Evolutionary conservation across 2,113 vertebrate genomes (phyloP).

Genomic region (Heteronetta atricapilla): DNA sequence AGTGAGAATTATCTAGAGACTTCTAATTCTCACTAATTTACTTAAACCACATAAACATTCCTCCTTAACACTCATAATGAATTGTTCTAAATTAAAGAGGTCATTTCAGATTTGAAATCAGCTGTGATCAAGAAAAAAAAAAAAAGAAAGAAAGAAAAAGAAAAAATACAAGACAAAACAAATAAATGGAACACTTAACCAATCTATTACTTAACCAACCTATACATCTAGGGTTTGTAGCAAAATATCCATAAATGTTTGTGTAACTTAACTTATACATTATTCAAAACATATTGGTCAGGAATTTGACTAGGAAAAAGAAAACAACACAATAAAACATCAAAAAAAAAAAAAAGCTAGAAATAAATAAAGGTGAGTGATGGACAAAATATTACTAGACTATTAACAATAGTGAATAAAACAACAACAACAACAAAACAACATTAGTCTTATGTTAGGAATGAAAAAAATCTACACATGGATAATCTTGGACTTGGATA

Average conservation of each 20-base stretch:
- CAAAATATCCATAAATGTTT: background rate
- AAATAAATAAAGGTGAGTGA: background rate
- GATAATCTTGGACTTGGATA: background rate
- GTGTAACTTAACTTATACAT: background rate
- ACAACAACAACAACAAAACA: background rate
- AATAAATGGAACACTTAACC: background rate
- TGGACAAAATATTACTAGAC: background rate
- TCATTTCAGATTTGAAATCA: slow-evolving; percentile 26
- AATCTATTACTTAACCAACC: background rate
- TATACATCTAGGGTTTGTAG: background rate
- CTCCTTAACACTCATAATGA: slow-evolving; percentile 10
- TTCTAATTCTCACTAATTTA: slow-evolving; percentile 42
- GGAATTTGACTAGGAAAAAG: background rate
- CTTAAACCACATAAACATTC: slow-evolving; percentile 44
- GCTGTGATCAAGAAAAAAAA: background rate
- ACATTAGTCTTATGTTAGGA: background rate
- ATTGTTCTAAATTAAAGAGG: slow-evolving; percentile 41
- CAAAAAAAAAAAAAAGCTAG: background rate
- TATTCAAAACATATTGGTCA: background rate
- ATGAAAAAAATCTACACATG: background rate
- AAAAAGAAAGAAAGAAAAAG: background rate
- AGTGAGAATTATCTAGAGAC: slow-evolving; percentile 53
- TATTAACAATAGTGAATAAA: background rate
- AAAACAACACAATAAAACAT: background rate
- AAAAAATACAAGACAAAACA: background rate